Evolutionary conservation across 2,113 vertebrate genomes (phyloP).

Genomic region (Protobothrops flavoviridis): DNA sequence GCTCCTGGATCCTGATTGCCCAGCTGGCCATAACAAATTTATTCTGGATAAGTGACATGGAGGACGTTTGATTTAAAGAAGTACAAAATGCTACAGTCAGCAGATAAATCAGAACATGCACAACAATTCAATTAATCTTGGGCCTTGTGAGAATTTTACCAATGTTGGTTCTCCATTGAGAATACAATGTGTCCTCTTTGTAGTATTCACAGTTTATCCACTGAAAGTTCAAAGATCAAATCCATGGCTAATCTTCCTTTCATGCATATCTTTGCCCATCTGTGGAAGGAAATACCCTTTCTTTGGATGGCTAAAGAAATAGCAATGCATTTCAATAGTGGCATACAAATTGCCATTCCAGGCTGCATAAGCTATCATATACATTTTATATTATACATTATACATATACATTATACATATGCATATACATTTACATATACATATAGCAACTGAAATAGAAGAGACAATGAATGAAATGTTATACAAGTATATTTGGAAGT

Average conservation of each 20-base stretch:
- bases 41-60: slow-evolving; percentile 21
- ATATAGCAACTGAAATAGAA: not conserved
- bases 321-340: not conserved
- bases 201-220: slow-evolving; percentile 12
- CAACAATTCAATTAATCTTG: slow-evolving; percentile 36
- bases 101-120: slow-evolving; percentile 40
- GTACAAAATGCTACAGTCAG: slow-evolving; percentile 31
- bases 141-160: not conserved
- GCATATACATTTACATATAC: too few relatives aligned
- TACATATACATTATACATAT: not conserved
- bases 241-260: not conserved
- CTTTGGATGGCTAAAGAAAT: not conserved
- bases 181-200: not conserved
- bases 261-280: not conserved
- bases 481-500: not conserved
- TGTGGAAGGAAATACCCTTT: not conserved
- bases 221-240: slow-evolving; percentile 6
- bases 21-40: slow-evolving; percentile 12
- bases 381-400: too few relatives aligned
- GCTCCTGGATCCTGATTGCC: slow-evolving; percentile 1
- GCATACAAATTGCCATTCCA: not conserved
- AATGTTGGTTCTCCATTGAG: slow-evolving; percentile 19
- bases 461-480: not conserved
- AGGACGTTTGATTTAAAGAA: slow-evolving; percentile 8
- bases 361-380: not conserved